These are phyloP conservation scores for Chironomus tentans DNA, from an alignment of 2,888 invertebrate genomes.

Conservation along the genomic window DNA sequence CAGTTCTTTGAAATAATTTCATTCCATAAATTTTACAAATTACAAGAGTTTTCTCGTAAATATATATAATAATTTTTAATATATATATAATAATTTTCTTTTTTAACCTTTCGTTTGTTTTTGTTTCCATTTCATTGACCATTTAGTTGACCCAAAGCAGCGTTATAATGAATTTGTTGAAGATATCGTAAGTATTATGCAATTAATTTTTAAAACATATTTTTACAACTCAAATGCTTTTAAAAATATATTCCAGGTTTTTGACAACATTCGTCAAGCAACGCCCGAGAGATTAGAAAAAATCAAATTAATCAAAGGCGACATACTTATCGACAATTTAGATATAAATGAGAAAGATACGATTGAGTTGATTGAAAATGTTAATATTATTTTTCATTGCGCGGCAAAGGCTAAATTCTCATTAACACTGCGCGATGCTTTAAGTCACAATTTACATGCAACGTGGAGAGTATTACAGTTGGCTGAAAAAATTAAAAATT, in stretches of 20 bases:
- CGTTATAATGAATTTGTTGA: slow-evolving; percentile 8
- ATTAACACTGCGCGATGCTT: slow-evolving; percentile 69
- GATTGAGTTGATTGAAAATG: slow-evolving; percentile 48
- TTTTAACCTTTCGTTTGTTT: background rate
- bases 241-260: slow-evolving; percentile 49
- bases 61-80: no score
- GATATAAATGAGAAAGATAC: slow-evolving; percentile 52
- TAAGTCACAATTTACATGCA: slow-evolving; percentile 78
- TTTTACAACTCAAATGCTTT: no score
- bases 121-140: background rate
- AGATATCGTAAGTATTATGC: slow-evolving; percentile 8
- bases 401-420: slow-evolving; percentile 86
- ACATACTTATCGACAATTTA: slow-evolving; percentile 51
- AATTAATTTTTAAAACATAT: background rate
- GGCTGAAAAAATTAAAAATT: slow-evolving; percentile 59
- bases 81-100: no score
- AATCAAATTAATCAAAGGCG: slow-evolving; percentile 56
- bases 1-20: no score
- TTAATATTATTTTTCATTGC: slow-evolving; percentile 70
- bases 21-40: no score
- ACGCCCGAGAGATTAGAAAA: slow-evolving; percentile 54
- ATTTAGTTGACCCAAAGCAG: slow-evolving; percentile 13
- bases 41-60: no score
- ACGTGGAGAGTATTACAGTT: slow-evolving; percentile 67
- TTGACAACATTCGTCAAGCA: slow-evolving; percentile 46